These are phyloP conservation scores for Cephus pulcher DNA, from an alignment of 2,888 invertebrate genomes.

Conservation along the genomic window DNA sequence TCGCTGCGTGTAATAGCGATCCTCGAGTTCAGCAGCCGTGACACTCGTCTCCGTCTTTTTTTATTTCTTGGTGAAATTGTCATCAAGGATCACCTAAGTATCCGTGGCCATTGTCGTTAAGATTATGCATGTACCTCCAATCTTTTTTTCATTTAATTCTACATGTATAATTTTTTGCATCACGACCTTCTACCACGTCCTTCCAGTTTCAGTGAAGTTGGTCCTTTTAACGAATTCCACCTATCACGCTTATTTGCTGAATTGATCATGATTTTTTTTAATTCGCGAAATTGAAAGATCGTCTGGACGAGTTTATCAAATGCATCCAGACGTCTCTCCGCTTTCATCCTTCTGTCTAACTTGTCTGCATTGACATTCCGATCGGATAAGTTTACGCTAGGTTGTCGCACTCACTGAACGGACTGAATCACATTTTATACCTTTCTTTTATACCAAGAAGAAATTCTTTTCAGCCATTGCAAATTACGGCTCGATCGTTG, in stretches of 20 bases:
- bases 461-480: not conserved
- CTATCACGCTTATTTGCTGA: not conserved
- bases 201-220: not conserved
- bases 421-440: not conserved
- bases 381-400: not conserved
- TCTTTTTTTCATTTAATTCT: not conserved
- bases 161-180: not conserved
- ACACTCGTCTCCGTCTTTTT: not conserved
- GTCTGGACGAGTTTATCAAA: not conserved
- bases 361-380: not conserved
- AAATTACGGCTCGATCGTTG: not conserved
- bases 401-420: not conserved
- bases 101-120: not conserved
- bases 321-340: not conserved
- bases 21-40: not conserved
- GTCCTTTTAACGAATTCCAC: not conserved
- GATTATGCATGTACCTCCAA: not conserved
- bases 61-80: slow-evolving; percentile 1
- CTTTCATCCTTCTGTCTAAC: not conserved
- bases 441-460: not conserved
- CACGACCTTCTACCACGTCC: not conserved
- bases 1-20: not conserved
- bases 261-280: not conserved
- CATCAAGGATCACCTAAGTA: not conserved
- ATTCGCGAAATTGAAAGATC: not conserved